These are phyloP conservation scores for Falco punctatus DNA, from an alignment of 2,113 vertebrate species.

Conservation along the genomic window DNA sequence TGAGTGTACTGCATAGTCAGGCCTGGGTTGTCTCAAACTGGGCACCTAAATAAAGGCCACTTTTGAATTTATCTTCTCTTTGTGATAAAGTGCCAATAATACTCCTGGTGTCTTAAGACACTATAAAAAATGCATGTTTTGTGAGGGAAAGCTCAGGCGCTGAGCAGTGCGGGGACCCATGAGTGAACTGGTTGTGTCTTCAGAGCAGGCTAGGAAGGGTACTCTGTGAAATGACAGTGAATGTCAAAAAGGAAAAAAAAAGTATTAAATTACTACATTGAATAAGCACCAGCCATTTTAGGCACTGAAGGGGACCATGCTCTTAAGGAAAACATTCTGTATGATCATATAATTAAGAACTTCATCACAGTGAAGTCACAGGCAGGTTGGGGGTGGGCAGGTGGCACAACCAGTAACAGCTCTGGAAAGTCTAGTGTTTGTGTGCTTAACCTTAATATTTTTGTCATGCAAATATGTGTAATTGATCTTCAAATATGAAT, in stretches of 20 bases:
- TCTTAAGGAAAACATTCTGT: neutral
- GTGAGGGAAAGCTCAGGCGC: neutral
- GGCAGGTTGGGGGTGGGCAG: neutral
- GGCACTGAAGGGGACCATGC: neutral
- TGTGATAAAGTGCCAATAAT: constrained; percentile 12
- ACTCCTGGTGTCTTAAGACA: neutral
- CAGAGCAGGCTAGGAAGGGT: neutral
- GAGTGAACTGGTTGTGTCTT: constrained; percentile 6
- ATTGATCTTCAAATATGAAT: neutral
- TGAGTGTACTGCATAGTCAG: neutral
- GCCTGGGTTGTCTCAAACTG: neutral
- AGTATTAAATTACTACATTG: neutral
- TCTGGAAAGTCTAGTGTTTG: neutral
- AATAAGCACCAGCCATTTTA: neutral
- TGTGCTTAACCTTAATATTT: neutral
- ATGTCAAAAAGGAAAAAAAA: neutral
- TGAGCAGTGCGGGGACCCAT: neutral
- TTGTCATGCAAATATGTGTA: neutral
- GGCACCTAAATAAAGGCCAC: constrained; percentile 41
- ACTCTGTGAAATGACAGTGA: neutral
- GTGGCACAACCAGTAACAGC: neutral
- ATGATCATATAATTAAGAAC: neutral
- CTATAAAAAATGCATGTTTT: constrained; percentile 9
- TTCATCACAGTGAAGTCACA: neutral
- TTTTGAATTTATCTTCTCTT: constrained; percentile 7